Percentiles rank a stretch among this genome's conserved stretches.
These are phyloP conservation scores for Drosophila testacea DNA, from an alignment of 2,888 invertebrate genomes.

Conservation along the genomic window DNA sequence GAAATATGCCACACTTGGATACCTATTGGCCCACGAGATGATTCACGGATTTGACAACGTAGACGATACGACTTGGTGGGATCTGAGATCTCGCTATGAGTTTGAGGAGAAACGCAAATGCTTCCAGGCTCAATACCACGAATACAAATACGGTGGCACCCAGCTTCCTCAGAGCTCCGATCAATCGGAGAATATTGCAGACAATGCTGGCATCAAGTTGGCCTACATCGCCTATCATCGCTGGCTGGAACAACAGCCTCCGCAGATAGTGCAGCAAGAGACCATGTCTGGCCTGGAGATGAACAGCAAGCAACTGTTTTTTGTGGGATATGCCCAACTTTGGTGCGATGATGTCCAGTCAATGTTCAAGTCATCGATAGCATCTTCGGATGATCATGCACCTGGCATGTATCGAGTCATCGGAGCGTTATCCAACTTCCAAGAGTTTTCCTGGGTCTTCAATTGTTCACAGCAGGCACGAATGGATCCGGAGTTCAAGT, in stretches of 20 bases:
- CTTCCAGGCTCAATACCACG: slow-evolving; percentile 81
- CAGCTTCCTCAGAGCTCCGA: slow-evolving; percentile 56
- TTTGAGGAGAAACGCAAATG: slow-evolving; percentile 79
- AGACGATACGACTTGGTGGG: slow-evolving; percentile 78
- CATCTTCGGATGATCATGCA: slow-evolving; percentile 55
- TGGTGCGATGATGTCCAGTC: slow-evolving; percentile 80
- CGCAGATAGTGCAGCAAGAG: slow-evolving; percentile 56
- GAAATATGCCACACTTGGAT: slow-evolving; percentile 80
- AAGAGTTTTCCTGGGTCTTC: slow-evolving; percentile 82
- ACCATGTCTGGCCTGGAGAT: slow-evolving; percentile 64
- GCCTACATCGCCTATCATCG: slow-evolving; percentile 80
- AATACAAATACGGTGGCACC: slow-evolving; percentile 65
- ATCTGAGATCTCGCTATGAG: slow-evolving; percentile 67
- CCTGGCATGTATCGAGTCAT: slow-evolving; percentile 81
- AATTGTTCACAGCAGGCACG: slow-evolving; percentile 71
- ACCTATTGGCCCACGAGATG: slow-evolving; percentile 81
- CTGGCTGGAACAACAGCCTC: slow-evolving; percentile 69
- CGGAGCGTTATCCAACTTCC: slow-evolving; percentile 81
- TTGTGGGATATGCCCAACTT: slow-evolving; percentile 79
- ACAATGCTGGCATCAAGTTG: slow-evolving; percentile 81
- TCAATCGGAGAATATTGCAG: slow-evolving; percentile 83
- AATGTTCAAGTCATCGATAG: slow-evolving; percentile 55
- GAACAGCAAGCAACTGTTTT: slow-evolving; percentile 79
- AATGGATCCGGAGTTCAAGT: slow-evolving; percentile 52
- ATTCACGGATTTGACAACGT: slow-evolving; percentile 82